Conservation (phyloP, 2,888 invertebrate genomes). For the Tribolium freemani region DNA sequence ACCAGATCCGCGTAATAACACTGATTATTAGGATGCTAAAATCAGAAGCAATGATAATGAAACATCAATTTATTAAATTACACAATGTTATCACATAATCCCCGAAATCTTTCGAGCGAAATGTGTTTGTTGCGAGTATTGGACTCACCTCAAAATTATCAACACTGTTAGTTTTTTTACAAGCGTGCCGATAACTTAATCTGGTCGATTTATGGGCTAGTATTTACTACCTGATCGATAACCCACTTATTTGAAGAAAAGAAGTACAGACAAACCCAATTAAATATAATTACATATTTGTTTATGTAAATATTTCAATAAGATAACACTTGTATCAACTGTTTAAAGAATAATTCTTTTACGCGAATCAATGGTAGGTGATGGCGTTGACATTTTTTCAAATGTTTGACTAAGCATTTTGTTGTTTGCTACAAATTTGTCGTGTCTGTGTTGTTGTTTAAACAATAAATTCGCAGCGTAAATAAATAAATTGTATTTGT, state of each 20-base stretch:
- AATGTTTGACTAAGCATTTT: too few species aligned
- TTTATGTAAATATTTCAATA: neutral
- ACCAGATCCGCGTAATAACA: slow-evolving; percentile 3
- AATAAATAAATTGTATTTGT: too few species aligned
- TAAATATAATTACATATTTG: neutral
- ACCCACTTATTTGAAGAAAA: neutral
- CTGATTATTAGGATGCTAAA: neutral
- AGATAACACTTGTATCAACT: neutral
- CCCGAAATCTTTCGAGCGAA: neutral
- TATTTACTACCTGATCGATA: neutral
- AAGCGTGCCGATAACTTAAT: neutral
- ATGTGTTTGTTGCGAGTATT: too few species aligned
- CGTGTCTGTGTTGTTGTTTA: too few species aligned
- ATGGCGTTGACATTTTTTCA: too few species aligned
- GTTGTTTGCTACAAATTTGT: too few species aligned
- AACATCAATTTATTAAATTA: neutral
- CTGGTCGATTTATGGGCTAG: neutral
- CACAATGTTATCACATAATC: neutral
- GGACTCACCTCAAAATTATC: neutral
- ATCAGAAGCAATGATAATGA: neutral
- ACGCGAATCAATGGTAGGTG: too few species aligned
- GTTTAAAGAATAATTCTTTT: too few species aligned
- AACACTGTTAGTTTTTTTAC: neutral
- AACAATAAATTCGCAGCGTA: too few species aligned
- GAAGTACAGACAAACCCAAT: neutral